Evolutionary conservation across 2,113 vertebrate genomes (phyloP).

Genomic region (Pan troglodytes): NHGRI_mPanTro3-v2.1_pri NC_072413.2:75855001-75855500

Average conservation of each 20-base stretch:
- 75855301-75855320: neutral
- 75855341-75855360: neutral
- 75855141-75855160: rapidly evolving
- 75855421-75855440: neutral
- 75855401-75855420: neutral
- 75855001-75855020: neutral
- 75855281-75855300: neutral
- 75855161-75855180: neutral
- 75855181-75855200: neutral
- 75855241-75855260: neutral
- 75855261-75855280: neutral
- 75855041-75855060: neutral
- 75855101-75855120: neutral
- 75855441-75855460: neutral
- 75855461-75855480: neutral
- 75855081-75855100: neutral
- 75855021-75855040: neutral
- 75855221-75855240: neutral
- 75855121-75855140: neutral
- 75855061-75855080: neutral
- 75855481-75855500: neutral
- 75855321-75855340: neutral
- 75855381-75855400: neutral
- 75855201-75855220: neutral
- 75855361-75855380: neutral